Evolutionary conservation across 2,113 vertebrate species (phyloP), one percentile per base, ranked within the genome.

Genomic region (Terrapene triunguis): DNA sequence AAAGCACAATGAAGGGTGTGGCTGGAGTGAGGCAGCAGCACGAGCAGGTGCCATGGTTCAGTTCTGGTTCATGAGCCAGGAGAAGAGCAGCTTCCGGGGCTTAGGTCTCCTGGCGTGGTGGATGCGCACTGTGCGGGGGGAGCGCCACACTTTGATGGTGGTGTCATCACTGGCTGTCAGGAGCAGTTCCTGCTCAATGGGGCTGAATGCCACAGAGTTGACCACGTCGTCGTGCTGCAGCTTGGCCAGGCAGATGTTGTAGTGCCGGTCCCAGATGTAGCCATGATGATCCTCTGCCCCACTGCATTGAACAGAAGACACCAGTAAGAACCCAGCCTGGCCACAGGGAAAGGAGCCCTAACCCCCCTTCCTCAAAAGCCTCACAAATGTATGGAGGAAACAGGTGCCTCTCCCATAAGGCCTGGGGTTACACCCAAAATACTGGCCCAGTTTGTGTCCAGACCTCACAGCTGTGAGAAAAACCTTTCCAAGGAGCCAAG

Each of bases 231-330:
- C 98, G 0, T 99, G 99, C 9, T 98, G 99, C 97, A 99, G 98
- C 8, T 98, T 99, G 2, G 99, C 99, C 97, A 99, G 96, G 89
- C 99, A 99, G 98, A 99, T 99, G 98, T 99, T 99, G 89, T 99
- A 99, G 97, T 99, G 99, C 1, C 99, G 99, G 97, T 99, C 99
- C 99, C 99, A 99, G 98, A 99, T 99, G 98, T 99, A 99, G 92
- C 99, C 99, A 0, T 99, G 99, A 50, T 99, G 99, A 98, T 99
- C 99, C 97, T 99, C 99, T 0, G 99, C 99, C 51, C 99, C 99
- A 0, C 99, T 99, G 94, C 1, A 0, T 10, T 0, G 7, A 16
- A 57, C 48, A 47, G 65, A 38, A 82, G 12, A 78, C 54, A 78
- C 35, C 1, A 0, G 38, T 69, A 1, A 87, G 92, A 62, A 42